Evolutionary conservation across 1,140 invertebrate species (phyloP), one percentile per base, ranked within the genome.

Genomic region (Brachionus rubens): DNA sequence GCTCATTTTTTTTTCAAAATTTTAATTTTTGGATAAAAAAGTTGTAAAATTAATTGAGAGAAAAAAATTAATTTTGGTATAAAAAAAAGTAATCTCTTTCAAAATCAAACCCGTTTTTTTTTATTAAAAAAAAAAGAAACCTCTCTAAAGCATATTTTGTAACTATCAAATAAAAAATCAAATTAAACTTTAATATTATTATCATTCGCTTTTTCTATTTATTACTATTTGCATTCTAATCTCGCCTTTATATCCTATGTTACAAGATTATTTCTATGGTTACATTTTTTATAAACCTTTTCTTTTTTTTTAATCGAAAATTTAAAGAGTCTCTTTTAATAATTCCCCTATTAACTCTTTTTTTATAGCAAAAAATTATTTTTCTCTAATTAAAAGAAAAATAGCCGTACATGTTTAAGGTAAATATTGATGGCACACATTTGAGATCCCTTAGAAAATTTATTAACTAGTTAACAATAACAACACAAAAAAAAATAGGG

Each of bases 161-260:
- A n/a, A 36, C 33, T 36, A 36, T 36, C 33, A 36, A 36, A 36
- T 36, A 36, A 9, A n/a, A 36, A 36, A 36, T 36, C 33, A 36
- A 5, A 36, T 36, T 36, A 7, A 59, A 36, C 19, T 59, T 16
- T 36, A 54, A 28, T 30, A 54, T 7, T 59, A 36, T 59, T 59
- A 59, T 59, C 54, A 59, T 33, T 28, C 6, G 16, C 36, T 59
- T 33, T 36, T 59, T n/a, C n/a, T n/a, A n/a, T n/a, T n/a, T n/a
- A n/a, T 59, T 59, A 59, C 36, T 59, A 59, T 59, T 59, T 59
- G 54, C 54, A 21, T 59, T 59, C 54, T 59, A 59, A 59, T 59
- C 54, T 59, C 30, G 36, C 28, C 21, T 59, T 28, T 36, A 59
- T 54, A 54, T 54, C 33, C 52, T 54, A 54, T 54, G 24, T 59